These are phyloP conservation scores for Pseudorectes ferrugineus DNA, from an alignment of 2,113 vertebrate genomes.

Conservation along the genomic window DNA sequence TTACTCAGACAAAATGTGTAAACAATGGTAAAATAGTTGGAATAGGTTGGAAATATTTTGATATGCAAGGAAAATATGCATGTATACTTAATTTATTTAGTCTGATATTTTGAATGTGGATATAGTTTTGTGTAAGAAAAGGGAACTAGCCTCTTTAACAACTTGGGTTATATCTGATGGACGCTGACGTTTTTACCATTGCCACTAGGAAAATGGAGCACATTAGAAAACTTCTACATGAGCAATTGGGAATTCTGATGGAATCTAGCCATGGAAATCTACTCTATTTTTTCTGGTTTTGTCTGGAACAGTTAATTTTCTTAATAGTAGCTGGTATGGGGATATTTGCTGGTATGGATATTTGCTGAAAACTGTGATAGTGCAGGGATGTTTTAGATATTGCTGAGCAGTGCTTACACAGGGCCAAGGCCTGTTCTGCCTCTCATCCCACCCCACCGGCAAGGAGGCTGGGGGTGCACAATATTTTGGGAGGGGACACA, in stretches of 20 bases:
- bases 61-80: not conserved
- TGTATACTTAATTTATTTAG: not conserved
- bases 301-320: not conserved
- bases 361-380: not conserved
- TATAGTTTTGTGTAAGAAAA: not conserved
- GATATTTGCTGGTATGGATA: not conserved
- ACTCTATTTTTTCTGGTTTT: not conserved
- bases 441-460: accelerated
- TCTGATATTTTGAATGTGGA: not conserved
- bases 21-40: not conserved
- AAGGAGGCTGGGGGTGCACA: not conserved
- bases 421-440: not conserved
- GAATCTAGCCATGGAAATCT: not conserved
- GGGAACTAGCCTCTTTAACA: not conserved
- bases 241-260: not conserved
- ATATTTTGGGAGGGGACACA: not conserved
- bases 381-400: accelerated
- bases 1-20: not conserved
- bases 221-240: not conserved
- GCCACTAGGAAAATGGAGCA: not conserved
- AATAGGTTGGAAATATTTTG: not conserved
- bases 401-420: not conserved
- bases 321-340: not conserved
- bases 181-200: not conserved
- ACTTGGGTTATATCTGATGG: not conserved